Percentiles rank a stretch among this genome's conserved stretches.
Evolutionary conservation across 2,797 vertebrate genomes (phyloP).

Genomic region (Calcarius lapponicus): DNA sequence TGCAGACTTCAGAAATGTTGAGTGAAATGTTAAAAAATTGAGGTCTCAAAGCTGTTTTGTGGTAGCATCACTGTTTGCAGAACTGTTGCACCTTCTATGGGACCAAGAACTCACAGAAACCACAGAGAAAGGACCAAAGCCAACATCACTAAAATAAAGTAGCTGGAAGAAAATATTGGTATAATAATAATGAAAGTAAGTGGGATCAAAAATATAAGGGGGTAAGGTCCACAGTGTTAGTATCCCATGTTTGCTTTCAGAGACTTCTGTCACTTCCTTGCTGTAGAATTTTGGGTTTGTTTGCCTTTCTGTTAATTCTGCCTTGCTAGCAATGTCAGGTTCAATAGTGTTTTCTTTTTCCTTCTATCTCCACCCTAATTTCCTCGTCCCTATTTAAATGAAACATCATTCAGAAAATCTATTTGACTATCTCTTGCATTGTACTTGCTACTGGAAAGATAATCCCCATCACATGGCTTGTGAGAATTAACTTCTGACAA

Average conservation of each 20-base stretch:
- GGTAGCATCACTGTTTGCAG: not conserved
- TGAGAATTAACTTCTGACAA: not conserved
- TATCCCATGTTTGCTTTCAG: not conserved
- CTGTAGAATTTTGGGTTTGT: not conserved
- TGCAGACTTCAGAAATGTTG: not conserved
- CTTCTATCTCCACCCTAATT: not conserved
- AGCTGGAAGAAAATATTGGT: not conserved
- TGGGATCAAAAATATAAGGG: not conserved
- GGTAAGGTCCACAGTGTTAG: not conserved
- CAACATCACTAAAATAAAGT: not conserved
- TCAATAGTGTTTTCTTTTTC: not conserved
- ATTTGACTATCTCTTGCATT: not conserved
- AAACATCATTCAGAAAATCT: not conserved
- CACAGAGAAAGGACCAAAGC: not conserved
- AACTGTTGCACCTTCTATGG: not conserved
- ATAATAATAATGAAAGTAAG: not conserved
- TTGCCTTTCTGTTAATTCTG: not conserved
- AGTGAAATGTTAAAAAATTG: not conserved
- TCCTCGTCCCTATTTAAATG: not conserved
- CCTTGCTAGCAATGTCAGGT: not conserved
- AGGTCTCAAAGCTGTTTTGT: not conserved
- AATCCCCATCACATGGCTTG: not conserved
- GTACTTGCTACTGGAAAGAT: not conserved
- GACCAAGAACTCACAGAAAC: not conserved
- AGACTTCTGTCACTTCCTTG: not conserved